phyloP scores from a whole-genome alignment of 2,797 vertebrate genomes.

The Remorina albescens region DNA sequence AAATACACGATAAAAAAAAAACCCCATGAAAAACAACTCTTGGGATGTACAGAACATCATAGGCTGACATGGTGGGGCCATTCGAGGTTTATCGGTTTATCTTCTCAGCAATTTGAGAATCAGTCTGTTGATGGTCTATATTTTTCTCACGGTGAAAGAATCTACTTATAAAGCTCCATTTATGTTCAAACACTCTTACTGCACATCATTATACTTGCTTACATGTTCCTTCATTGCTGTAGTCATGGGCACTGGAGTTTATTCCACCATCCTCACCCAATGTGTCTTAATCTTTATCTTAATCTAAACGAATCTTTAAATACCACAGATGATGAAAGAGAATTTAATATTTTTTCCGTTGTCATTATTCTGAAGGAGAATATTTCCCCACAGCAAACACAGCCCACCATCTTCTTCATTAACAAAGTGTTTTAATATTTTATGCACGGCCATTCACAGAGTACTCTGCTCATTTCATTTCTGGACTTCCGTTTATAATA shows the following conservation, averaged over 20 bases:
- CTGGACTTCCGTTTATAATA: conserved; percentile 8
- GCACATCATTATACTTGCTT: neutral
- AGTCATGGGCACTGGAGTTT: no score
- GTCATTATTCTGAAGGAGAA: conserved; percentile 25
- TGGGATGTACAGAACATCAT: no score
- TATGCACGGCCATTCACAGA: conserved; percentile 29
- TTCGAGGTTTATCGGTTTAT: no score
- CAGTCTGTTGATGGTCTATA: no score
- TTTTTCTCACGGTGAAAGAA: no score
- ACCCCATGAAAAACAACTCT: no score
- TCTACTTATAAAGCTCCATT: neutral
- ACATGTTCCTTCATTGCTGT: no score
- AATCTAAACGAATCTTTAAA: neutral
- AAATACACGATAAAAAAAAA: no score
- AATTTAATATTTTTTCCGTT: conserved; percentile 16
- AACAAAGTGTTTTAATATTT: conserved; percentile 29
- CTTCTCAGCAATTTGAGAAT: no score
- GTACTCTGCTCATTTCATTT: neutral
- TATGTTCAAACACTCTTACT: no score
- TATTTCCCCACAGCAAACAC: conserved; percentile 12
- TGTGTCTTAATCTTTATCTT: neutral
- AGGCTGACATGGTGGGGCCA: no score
- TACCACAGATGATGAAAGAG: conserved; percentile 26
- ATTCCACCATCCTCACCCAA: neutral
- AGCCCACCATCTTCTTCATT: conserved; percentile 12